Base-by-base conservation (phyloP, 2,113 vertebrate genomes). In the Anarrhichthys ocellatus region DNA sequence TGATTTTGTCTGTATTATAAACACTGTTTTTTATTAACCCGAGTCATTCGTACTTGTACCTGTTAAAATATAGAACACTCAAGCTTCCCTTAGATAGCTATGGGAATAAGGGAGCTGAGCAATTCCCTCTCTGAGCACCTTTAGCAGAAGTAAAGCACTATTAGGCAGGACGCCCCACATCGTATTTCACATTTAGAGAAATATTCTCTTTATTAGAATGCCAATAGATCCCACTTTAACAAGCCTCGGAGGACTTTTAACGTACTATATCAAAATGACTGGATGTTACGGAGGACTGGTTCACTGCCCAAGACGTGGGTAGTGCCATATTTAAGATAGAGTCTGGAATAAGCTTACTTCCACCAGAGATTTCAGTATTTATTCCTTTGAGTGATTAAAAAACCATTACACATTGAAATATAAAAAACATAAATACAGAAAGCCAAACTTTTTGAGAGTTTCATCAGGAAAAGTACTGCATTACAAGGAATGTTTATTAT, bases 131-230 rank as follows among this genome's bases (percentile, higher is more conserved):
- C 77, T 44, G 74, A 77, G 38, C 68, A 85, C 86, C 73, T 77
- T 58, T 11, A 77, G 62, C 66, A 78, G 70, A 76, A 74, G 68
- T 75, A 85, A 90, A 81, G 80, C 11, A 15, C 63, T 78, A 65
- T 83, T 85, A 68, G 73, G 63, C 44, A 32, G 22, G 7, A 4
- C 59, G 77, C 46, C 62, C 58, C 36, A 54, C 46, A n/a, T 86
- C 73, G 32, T 81, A 84, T 87, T 89, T 92, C 81, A 83, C 46
- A 81, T 69, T 38, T 24, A 4, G 38, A 76, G 50, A 80, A 84
- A 86, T 86, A 82, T 86, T 70, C 71, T 48, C 78, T 87, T 80
- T 83, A 88, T 87, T 58, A 64, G 29, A 88, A 89, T 67, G 81
- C 81, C 83, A 89, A 65, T 85, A 75, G 66, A 72, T 83, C 74